Evolutionary conservation across 2,797 vertebrate genomes (phyloP).

Genomic region (Crocidura indochinensis): DNA sequence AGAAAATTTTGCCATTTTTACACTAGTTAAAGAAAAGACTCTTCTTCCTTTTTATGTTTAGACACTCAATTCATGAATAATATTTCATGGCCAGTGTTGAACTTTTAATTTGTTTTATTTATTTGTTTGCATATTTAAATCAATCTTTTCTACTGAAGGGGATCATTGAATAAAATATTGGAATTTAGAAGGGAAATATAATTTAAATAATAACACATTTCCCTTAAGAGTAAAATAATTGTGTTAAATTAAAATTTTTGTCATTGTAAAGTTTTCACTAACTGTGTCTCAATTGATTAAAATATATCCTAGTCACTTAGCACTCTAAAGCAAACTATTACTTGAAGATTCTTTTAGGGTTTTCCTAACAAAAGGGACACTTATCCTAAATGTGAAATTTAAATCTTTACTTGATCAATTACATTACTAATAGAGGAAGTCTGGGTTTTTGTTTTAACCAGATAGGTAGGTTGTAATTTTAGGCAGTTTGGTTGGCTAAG

Average conservation of each 20-base stretch:
- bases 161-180: slow-evolving; percentile 18
- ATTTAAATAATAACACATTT: slow-evolving; percentile 12
- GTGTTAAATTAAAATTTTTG: slow-evolving; percentile 56
- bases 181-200: background rate
- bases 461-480: slow-evolving; percentile 81
- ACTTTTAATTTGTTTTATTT: background rate
- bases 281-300: slow-evolving; percentile 49
- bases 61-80: background rate
- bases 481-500: slow-evolving; percentile 71
- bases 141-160: background rate
- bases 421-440: slow-evolving; percentile 81
- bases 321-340: slow-evolving; percentile 11
- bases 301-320: slow-evolving; percentile 44
- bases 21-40: slow-evolving; percentile 44
- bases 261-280: slow-evolving; percentile 38
- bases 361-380: slow-evolving; percentile 67
- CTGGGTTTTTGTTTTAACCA: slow-evolving; percentile 76
- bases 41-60: background rate
- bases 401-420: slow-evolving; percentile 75
- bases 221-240: slow-evolving; percentile 50
- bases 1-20: slow-evolving; percentile 47
- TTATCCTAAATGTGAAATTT: slow-evolving; percentile 81
- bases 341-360: slow-evolving; percentile 59
- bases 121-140: slow-evolving; percentile 3
- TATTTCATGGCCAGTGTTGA: slow-evolving; percentile 7